Conservation (phyloP, 2,113 vertebrate species). For the Peromyscus maniculatus region DNA sequence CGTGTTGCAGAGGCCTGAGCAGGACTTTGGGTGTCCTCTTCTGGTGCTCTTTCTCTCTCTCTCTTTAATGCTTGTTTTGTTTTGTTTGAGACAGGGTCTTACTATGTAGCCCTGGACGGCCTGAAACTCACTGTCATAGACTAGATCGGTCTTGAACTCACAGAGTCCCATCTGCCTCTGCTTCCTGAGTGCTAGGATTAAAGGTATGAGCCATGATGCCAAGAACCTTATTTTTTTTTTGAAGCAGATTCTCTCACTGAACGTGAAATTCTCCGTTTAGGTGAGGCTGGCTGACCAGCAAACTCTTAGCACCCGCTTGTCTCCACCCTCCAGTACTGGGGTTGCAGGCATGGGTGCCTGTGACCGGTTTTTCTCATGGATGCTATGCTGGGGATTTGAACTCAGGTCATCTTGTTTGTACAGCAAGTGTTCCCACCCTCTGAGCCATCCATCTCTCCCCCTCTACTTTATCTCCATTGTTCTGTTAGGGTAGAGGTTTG, state of each 20-base stretch:
- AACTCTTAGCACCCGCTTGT: background rate
- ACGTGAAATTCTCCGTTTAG: background rate
- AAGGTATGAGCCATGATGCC: background rate
- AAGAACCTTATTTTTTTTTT: background rate
- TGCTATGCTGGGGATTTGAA: background rate
- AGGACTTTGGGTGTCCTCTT: background rate
- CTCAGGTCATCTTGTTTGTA: background rate
- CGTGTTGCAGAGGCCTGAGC: background rate
- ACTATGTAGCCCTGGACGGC: background rate
- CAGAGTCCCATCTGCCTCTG: background rate
- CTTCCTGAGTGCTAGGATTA: background rate
- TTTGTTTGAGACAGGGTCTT: background rate
- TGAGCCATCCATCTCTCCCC: background rate
- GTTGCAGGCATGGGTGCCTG: background rate
- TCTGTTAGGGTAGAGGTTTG: background rate
- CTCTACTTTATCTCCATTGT: background rate
- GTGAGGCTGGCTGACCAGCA: background rate
- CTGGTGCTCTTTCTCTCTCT: background rate
- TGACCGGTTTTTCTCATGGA: background rate
- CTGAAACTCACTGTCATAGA: background rate
- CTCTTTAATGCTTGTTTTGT: background rate
- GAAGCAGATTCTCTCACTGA: background rate
- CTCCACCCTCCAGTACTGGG: background rate
- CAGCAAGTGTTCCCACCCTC: background rate
- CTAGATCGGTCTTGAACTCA: background rate